Percentiles rank a stretch among this genome's conserved stretches.
These are phyloP conservation scores for Galeopsomyia nigrocyanea DNA, from an alignment of 2,888 invertebrate genomes.

Conservation along the genomic window DNA sequence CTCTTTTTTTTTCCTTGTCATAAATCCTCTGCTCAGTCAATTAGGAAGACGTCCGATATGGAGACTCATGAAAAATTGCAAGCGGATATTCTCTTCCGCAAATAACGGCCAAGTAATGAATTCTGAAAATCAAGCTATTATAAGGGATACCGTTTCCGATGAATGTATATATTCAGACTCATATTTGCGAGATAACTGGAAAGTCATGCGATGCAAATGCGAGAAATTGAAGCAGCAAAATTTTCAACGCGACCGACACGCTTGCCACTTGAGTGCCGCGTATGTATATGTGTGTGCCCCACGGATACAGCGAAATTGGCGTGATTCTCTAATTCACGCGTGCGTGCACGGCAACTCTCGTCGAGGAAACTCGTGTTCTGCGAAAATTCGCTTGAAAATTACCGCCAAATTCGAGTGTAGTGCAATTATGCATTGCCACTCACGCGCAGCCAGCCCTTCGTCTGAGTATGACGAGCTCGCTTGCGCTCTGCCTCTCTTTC, in stretches of 20 bases:
- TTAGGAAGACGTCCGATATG: too few relatives aligned
- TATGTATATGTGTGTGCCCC: not conserved
- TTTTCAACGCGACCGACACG: conserved; percentile 6
- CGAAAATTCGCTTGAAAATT: conserved; percentile 42
- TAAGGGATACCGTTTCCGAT: not conserved
- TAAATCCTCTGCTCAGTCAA: not conserved
- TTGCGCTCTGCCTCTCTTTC: not conserved
- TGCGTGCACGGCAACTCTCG: not conserved
- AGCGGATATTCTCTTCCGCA: too few relatives aligned
- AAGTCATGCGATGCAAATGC: conserved; percentile 37
- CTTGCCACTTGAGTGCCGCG: conserved; percentile 13
- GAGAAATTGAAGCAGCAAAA: conserved; percentile 3
- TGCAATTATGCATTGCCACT: conserved; percentile 43
- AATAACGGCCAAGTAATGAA: not conserved
- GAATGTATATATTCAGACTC: not conserved
- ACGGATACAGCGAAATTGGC: conserved; percentile 24
- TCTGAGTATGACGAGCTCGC: not conserved
- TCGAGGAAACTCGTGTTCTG: conserved; percentile 31
- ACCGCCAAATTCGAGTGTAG: conserved; percentile 38
- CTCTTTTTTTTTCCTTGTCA: not conserved
- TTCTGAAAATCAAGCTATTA: not conserved
- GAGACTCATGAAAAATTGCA: too few relatives aligned
- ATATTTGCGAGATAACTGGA: conserved; percentile 22
- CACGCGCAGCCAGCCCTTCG: conserved; percentile 2
- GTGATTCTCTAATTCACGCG: conserved; percentile 43